Conservation (phyloP, 2,113 vertebrate genomes). For the Cebus imitator region DNA sequence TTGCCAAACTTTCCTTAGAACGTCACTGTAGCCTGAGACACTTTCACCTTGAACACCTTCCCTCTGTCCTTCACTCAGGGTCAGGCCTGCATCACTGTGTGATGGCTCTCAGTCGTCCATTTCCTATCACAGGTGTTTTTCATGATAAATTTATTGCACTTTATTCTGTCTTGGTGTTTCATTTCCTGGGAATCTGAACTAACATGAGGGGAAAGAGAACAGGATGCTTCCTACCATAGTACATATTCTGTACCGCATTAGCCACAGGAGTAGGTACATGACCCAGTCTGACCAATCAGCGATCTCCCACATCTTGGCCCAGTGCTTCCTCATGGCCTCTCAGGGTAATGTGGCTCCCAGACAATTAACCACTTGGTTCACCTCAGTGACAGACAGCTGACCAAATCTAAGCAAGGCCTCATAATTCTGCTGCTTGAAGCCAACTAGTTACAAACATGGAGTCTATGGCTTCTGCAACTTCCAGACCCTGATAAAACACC, state of each 20-base stretch:
- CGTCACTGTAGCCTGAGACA: neutral
- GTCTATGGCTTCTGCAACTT: neutral
- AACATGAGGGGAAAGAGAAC: neutral
- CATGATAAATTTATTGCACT: neutral
- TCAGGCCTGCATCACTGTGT: neutral
- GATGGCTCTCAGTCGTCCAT: neutral
- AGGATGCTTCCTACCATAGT: neutral
- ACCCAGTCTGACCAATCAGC: neutral
- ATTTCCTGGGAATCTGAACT: conserved; percentile 3
- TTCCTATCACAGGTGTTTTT: conserved; percentile 4
- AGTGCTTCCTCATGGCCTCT: neutral
- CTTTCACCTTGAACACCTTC: neutral
- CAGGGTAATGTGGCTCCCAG: neutral
- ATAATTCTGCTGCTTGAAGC: neutral
- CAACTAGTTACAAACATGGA: neutral
- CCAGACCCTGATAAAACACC: neutral
- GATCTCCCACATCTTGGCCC: neutral
- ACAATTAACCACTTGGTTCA: neutral
- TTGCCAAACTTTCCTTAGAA: neutral
- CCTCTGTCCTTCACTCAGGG: neutral
- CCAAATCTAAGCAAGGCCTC: neutral
- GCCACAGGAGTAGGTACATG: neutral
- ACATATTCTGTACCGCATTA: neutral
- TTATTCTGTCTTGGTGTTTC: neutral
- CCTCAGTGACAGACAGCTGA: neutral